Evolutionary conservation across 53 echinoderm and acorn worm species (phyloP).

Genomic region (Astropecten irregularis): DNA sequence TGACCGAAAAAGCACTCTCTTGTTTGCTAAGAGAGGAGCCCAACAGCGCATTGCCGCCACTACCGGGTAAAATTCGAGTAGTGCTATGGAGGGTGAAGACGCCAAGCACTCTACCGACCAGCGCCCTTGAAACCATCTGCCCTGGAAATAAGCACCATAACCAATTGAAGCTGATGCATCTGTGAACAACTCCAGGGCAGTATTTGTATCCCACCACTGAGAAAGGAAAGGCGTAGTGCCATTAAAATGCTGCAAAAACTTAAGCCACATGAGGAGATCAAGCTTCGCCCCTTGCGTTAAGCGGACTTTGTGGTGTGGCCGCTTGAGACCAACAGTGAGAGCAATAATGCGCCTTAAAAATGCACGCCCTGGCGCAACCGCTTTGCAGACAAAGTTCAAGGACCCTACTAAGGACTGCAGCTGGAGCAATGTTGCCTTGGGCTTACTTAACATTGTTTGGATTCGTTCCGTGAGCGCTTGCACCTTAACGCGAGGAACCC

Average conservation of each 20-base stretch:
- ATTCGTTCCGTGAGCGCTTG: neutral
- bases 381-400: neutral
- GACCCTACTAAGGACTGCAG: neutral
- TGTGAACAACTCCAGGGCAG: neutral
- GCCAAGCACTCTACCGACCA: neutral
- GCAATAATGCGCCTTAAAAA: neutral
- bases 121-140: slow-evolving; percentile 9
- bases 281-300: neutral
- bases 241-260: slow-evolving; percentile 49
- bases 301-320: neutral
- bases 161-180: neutral
- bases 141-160: neutral
- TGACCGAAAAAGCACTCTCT: neutral
- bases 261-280: slow-evolving; percentile 22
- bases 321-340: neutral
- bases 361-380: neutral
- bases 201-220: neutral
- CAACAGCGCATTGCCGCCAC: slow-evolving; percentile 4
- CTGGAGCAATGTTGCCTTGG: neutral
- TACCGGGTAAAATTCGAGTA: neutral
- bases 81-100: neutral
- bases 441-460: neutral
- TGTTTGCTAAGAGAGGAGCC: neutral
- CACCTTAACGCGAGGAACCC: slow-evolving; percentile 30
- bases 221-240: slow-evolving; percentile 2